A percentile compares a stretch with the other conserved stretches of the same genome.
Conservation (phyloP, 2,113 vertebrate species). For the Psittacula cyanocephala region DNA sequence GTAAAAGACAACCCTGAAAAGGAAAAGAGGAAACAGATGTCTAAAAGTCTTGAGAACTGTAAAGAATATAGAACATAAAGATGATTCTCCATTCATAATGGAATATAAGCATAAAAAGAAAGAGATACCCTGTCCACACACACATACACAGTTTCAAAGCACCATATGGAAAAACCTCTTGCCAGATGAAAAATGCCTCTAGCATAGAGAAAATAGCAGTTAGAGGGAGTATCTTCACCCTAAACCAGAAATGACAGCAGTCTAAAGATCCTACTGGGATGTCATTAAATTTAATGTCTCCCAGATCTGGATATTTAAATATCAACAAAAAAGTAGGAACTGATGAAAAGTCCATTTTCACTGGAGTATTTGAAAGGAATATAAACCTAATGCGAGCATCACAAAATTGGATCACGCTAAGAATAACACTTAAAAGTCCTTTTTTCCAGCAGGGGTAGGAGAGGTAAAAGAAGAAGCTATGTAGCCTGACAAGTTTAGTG, state of each 20-base stretch:
- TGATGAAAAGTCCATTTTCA: not conserved
- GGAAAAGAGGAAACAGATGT: not conserved
- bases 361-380: not conserved
- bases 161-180: not conserved
- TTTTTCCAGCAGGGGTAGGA: not conserved
- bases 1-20: not conserved
- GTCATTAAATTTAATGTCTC: not conserved
- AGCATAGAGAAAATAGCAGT: not conserved
- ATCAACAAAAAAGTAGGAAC: not conserved
- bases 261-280: not conserved
- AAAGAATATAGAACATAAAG: not conserved
- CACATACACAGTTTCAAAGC: not conserved
- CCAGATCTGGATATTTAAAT: not conserved
- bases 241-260: not conserved
- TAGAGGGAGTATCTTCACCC: not conserved
- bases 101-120: not conserved
- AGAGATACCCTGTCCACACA: not conserved
- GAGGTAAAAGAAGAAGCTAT: not conserved
- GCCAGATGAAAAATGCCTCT: not conserved
- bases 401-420: not conserved
- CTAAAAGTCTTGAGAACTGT: not conserved
- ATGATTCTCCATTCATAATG: not conserved
- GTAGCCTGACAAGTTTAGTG: not conserved
- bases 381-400: not conserved
- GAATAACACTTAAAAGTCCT: not conserved